Conservation (phyloP, 2,113 vertebrate species). For the Ursus arctos region DNA sequence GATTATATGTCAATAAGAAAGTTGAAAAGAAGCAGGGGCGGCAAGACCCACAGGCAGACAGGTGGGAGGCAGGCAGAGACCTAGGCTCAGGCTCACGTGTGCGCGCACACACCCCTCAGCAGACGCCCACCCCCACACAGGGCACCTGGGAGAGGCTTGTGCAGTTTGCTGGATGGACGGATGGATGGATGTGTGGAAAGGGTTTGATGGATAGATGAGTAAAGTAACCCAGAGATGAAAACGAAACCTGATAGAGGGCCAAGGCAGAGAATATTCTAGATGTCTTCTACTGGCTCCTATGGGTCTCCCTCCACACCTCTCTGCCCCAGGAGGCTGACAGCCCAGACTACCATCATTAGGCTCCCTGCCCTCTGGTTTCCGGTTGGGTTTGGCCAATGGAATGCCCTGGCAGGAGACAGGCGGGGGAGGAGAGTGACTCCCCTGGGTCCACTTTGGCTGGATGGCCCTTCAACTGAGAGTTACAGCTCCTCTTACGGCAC, state of each 20-base stretch:
- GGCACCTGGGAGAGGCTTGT: fast-evolving
- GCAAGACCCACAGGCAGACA: neutral
- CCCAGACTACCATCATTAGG: neutral
- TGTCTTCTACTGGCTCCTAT: neutral
- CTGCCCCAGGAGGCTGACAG: neutral
- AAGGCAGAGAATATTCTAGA: neutral
- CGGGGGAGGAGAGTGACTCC: neutral
- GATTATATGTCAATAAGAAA: neutral
- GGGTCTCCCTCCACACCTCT: neutral
- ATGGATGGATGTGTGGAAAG: neutral
- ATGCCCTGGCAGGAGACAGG: neutral
- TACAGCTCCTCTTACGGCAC: neutral
- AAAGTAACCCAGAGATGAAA: neutral
- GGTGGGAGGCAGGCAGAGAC: neutral
- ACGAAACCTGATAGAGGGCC: neutral
- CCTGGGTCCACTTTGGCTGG: neutral
- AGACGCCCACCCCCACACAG: neutral
- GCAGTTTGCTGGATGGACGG: neutral
- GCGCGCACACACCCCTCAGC: fast-evolving
- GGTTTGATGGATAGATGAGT: neutral
- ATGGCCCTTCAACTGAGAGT: neutral
- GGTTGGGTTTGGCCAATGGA: neutral
- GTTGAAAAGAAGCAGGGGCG: neutral
- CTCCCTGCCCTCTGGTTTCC: neutral
- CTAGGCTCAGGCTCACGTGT: neutral